Percentiles rank a stretch among this genome's conserved stretches.
These are phyloP conservation scores for Antrozous pallidus DNA, from an alignment of 2,797 vertebrate species.

Conservation along the genomic window DNA sequence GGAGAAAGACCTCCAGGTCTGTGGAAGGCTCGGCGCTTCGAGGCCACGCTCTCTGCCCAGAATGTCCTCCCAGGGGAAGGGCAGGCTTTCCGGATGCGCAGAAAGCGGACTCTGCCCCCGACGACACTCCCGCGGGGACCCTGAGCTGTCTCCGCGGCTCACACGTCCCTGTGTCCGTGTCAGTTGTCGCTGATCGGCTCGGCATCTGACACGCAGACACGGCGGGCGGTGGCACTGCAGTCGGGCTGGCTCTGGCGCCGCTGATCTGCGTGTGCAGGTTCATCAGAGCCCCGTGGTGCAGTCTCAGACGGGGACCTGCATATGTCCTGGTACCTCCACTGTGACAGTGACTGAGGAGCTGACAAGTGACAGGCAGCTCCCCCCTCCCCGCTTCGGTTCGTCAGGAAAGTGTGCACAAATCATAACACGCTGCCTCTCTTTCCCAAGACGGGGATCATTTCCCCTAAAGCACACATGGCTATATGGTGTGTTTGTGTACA, in stretches of 20 bases:
- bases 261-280: conserved; percentile 81
- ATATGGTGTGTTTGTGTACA: conserved; percentile 76
- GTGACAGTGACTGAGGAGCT: conserved; percentile 81
- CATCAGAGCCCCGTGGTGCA: conserved; percentile 81
- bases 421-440: conserved; percentile 81
- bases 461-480: conserved; percentile 79
- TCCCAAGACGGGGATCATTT: conserved; percentile 79
- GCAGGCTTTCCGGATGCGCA: conserved; percentile 66
- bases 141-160: conserved; percentile 77
- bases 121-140: conserved; percentile 72
- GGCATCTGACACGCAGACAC: conserved; percentile 81
- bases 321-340: conserved; percentile 80
- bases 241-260: conserved; percentile 80
- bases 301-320: conserved; percentile 81
- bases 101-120: conserved; percentile 69
- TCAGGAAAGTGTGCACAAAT: conserved; percentile 82
- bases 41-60: neutral
- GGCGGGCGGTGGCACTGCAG: conserved; percentile 75
- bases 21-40: neutral
- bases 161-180: conserved; percentile 83
- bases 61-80: conserved; percentile 54
- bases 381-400: conserved; percentile 76
- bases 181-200: conserved; percentile 85
- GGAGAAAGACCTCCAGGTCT: neutral
- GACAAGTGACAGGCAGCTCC: conserved; percentile 81